These are phyloP conservation scores for Bombus vancouverensis DNA, from an alignment of 1,140 invertebrate species.

Conservation along the genomic window DNA sequence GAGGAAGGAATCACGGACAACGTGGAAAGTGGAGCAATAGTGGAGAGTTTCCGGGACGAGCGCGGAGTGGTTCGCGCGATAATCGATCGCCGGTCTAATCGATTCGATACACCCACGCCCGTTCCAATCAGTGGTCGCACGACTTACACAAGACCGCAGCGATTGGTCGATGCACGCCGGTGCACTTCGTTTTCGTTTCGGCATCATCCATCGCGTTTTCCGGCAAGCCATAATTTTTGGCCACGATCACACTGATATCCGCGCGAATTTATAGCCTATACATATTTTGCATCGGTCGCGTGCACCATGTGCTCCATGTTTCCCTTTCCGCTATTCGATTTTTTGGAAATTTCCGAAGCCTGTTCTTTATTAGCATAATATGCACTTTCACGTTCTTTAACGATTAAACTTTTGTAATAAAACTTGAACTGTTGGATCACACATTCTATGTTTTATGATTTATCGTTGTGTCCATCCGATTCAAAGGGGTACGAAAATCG, in stretches of 20 bases:
- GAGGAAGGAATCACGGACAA: conserved; percentile 43
- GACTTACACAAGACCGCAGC: conserved; percentile 47
- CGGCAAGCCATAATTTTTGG: conserved; percentile 61
- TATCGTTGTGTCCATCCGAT: too few species aligned
- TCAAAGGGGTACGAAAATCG: too few species aligned
- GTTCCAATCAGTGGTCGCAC: conserved; percentile 55
- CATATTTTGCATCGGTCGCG: conserved; percentile 31
- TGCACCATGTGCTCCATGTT: not conserved
- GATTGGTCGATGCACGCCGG: conserved; percentile 51
- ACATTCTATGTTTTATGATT: too few species aligned
- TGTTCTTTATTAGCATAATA: too few species aligned
- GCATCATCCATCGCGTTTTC: conserved; percentile 63
- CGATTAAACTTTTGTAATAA: too few species aligned
- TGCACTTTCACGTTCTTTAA: not conserved
- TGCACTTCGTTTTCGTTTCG: conserved; percentile 59
- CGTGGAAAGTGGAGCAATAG: conserved; percentile 60
- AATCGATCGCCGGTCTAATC: conserved; percentile 63
- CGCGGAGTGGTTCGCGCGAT: not conserved
- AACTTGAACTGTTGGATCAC: too few species aligned
- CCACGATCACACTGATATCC: conserved; percentile 43
- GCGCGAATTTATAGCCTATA: conserved; percentile 52
- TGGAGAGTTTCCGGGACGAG: conserved; percentile 53
- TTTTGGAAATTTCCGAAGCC: not conserved
- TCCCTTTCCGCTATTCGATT: not conserved
- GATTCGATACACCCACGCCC: conserved; percentile 67